phyloP scores from a whole-genome alignment of 2,113 vertebrate species.

The Urocolius indicus region DNA sequence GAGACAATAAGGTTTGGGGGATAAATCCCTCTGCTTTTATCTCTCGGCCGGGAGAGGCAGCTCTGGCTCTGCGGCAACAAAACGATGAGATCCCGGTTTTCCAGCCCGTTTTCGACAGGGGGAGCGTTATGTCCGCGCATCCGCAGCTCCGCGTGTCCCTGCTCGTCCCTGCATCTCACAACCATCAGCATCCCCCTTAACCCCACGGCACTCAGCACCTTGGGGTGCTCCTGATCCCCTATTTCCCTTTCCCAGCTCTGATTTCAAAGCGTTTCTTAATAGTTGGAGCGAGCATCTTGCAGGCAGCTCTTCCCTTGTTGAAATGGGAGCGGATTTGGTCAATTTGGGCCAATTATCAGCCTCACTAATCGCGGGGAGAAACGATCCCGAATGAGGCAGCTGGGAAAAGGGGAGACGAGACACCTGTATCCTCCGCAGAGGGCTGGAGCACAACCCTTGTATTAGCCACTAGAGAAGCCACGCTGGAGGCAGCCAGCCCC shows the following conservation, averaged over 20 bases:
- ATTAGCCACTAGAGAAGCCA: background rate
- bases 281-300: fast-evolving
- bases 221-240: background rate
- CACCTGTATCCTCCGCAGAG: background rate
- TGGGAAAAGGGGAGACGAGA: background rate
- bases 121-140: background rate
- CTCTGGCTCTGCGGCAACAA: background rate
- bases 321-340: fast-evolving
- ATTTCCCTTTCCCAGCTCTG: background rate
- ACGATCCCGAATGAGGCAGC: background rate
- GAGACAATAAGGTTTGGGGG: background rate
- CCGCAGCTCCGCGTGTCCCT: background rate
- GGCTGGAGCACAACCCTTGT: background rate
- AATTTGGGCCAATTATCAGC: background rate
- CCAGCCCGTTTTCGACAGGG: background rate
- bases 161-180: background rate
- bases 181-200: fast-evolving
- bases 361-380: too few species aligned
- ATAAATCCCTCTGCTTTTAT: background rate
- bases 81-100: background rate
- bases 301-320: background rate
- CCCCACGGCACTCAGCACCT: background rate
- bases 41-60: background rate
- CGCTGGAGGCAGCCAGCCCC: background rate
- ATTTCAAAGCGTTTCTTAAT: background rate